These are phyloP conservation scores for Telenomus remus DNA, from an alignment of 1,140 invertebrate species.

Conservation along the genomic window DNA sequence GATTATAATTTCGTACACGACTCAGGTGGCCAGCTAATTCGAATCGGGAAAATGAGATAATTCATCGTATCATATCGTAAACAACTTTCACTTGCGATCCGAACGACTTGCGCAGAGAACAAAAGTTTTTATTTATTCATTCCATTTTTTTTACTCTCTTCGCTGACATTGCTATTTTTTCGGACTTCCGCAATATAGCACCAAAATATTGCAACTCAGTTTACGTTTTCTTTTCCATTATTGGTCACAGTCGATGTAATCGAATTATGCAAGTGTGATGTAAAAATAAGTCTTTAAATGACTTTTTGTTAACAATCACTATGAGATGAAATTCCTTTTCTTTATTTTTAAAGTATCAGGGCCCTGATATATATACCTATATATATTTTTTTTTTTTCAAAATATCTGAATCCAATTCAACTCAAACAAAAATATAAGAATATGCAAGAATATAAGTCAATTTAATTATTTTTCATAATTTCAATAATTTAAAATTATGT, in stretches of 20 bases:
- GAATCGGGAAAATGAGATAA: constrained; percentile 9
- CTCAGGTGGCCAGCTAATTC: no score
- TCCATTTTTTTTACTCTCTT: no score
- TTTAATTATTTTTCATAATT: no score
- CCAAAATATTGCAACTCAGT: constrained; percentile 20
- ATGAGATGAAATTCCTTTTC: no score
- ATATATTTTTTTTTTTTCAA: no score
- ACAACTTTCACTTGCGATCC: constrained; percentile 38
- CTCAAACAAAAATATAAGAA: no score
- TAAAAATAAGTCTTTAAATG: constrained; percentile 10
- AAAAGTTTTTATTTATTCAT: constrained; percentile 24
- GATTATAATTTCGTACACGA: no score
- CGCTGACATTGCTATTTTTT: constrained; percentile 21
- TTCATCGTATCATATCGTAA: constrained; percentile 46
- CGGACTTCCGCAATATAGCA: constrained; percentile 35
- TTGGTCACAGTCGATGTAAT: constrained; percentile 29
- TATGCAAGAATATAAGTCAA: no score
- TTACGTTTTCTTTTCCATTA: constrained; percentile 11
- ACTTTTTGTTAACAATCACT: not conserved
- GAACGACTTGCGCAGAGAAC: constrained; percentile 20
- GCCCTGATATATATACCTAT: no score
- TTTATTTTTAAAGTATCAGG: no score
- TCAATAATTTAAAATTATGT: no score
- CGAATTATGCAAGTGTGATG: constrained; percentile 5
- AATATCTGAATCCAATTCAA: no score